phyloP scores from a whole-genome alignment of 2,888 invertebrate species.

The Cheilosia vernalis region DNA sequence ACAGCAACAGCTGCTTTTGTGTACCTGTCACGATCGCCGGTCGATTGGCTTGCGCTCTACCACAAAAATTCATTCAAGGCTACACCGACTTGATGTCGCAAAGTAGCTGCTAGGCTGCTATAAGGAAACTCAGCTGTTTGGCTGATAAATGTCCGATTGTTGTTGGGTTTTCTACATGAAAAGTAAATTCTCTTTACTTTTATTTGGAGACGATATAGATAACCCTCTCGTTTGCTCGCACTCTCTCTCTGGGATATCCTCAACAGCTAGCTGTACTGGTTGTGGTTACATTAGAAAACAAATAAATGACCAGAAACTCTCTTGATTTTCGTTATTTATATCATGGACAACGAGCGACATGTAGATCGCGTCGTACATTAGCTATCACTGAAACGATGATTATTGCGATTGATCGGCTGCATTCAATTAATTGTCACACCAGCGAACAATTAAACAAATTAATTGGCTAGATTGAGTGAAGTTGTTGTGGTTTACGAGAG shows the following conservation, averaged over 20 bases:
- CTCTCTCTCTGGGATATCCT: not conserved
- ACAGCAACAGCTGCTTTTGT: not conserved
- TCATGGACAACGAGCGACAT: slow-evolving; percentile 33
- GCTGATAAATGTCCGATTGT: slow-evolving; percentile 16
- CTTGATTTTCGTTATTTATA: slow-evolving; percentile 39
- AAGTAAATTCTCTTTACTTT: slow-evolving; percentile 15
- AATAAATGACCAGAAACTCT: slow-evolving; percentile 2
- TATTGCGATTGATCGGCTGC: slow-evolving; percentile 10
- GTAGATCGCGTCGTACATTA: slow-evolving; percentile 19
- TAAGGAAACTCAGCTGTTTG: not conserved
- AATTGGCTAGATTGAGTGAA: slow-evolving; percentile 36
- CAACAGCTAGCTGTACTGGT: not conserved
- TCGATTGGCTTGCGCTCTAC: not conserved
- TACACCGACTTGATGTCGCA: not conserved
- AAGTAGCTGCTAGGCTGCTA: not conserved
- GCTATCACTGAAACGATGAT: slow-evolving; percentile 19
- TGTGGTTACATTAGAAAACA: not conserved
- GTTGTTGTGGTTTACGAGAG: too few species aligned
- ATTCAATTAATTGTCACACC: slow-evolving; percentile 16
- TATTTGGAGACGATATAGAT: not conserved
- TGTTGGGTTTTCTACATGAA: slow-evolving; percentile 10
- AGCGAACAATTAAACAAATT: slow-evolving; percentile 13
- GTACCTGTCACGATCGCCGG: slow-evolving; percentile 31
- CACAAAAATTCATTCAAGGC: slow-evolving; percentile 10
- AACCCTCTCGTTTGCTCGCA: slow-evolving; percentile 16